Evolutionary conservation across 2,797 vertebrate species (phyloP).

Genomic region (Pantherophis alleghaniensis): DNA sequence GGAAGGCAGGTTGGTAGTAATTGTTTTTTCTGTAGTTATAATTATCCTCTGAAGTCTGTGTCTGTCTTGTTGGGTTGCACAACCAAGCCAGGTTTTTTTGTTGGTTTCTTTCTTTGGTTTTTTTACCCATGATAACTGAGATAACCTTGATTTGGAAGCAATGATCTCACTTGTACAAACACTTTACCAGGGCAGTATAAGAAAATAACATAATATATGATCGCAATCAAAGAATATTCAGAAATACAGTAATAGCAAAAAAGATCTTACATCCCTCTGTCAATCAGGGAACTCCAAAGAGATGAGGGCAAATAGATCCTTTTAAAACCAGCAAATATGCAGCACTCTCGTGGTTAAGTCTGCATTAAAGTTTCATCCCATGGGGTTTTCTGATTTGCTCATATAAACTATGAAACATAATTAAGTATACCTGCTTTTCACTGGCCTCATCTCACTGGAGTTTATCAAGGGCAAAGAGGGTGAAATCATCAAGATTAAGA

Average conservation of each 20-base stretch:
- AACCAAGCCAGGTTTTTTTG: too few species aligned
- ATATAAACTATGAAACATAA: background rate
- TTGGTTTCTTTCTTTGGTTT: background rate
- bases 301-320: background rate
- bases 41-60: too few species aligned
- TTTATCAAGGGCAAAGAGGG: background rate
- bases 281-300: background rate
- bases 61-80: too few species aligned
- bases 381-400: background rate
- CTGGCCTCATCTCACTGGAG: background rate
- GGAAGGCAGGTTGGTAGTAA: too few species aligned
- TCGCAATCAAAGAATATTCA: background rate
- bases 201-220: background rate
- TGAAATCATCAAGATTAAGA: background rate
- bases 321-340: background rate
- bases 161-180: background rate
- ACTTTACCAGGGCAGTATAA: background rate
- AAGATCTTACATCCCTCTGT: background rate
- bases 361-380: background rate
- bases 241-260: background rate
- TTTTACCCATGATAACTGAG: background rate
- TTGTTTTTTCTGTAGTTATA: too few species aligned
- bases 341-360: background rate
- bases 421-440: background rate
- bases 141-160: background rate